These are phyloP conservation scores for Hydrolagus colliei DNA, from an alignment of 2,797 vertebrate genomes.

Conservation along the genomic window DNA sequence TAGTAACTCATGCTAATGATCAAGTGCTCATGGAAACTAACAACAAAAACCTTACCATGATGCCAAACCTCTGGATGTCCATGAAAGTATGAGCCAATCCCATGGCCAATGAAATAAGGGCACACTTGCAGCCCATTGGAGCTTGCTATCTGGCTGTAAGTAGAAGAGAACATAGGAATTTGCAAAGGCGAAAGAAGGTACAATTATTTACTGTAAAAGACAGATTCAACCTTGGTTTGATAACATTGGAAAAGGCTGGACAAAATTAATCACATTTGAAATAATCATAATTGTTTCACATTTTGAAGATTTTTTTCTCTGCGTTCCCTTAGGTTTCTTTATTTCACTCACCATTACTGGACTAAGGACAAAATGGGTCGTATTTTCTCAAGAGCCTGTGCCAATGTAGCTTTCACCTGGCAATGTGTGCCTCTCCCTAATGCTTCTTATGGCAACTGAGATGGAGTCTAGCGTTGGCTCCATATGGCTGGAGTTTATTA, in stretches of 20 bases:
- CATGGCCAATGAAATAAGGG: slow-evolving; percentile 88
- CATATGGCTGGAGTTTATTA: neutral
- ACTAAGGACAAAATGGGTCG: neutral
- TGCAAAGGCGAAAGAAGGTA: no score
- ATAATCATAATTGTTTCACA: no score
- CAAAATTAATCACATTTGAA: neutral
- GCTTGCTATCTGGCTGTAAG: slow-evolving; percentile 65
- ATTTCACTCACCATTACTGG: neutral
- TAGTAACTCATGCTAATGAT: neutral
- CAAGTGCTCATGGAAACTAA: neutral
- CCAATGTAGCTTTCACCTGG: neutral
- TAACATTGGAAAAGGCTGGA: neutral
- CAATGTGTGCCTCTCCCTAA: no score
- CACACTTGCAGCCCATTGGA: slow-evolving; percentile 73
- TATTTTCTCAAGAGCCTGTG: neutral
- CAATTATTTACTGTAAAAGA: neutral
- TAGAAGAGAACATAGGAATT: neutral
- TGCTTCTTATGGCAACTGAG: neutral
- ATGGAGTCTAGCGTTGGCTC: neutral
- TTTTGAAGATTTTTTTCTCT: neutral
- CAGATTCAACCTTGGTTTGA: neutral
- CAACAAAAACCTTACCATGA: slow-evolving; percentile 66
- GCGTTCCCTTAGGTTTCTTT: neutral
- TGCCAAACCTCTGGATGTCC: slow-evolving; percentile 96
- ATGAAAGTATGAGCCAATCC: slow-evolving; percentile 90